phyloP scores from a whole-genome alignment of 2,113 vertebrate genomes.

The Lucifuga dentata region DNA sequence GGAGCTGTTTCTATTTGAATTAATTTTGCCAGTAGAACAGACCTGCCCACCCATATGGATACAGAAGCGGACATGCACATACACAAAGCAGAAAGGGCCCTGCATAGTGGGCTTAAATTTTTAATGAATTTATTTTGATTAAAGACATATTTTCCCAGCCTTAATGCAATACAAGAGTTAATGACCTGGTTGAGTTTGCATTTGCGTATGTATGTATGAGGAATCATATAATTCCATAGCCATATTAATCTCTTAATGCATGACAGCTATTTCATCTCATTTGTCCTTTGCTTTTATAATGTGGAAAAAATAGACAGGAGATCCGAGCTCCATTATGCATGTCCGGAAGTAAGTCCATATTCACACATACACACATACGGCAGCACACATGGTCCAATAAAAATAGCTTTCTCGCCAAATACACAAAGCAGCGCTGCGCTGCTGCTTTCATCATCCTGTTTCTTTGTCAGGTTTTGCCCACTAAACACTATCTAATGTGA shows the following conservation, averaged over 20 bases:
- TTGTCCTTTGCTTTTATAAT: not conserved
- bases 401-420: constrained; percentile 22
- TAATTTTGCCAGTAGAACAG: not conserved
- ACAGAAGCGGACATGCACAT: not conserved
- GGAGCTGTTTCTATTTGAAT: constrained; percentile 45
- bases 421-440: constrained; percentile 18
- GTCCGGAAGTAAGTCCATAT: not conserved
- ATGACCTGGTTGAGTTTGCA: not conserved
- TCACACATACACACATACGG: constrained; percentile 32
- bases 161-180: constrained; percentile 2
- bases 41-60: constrained; percentile 7
- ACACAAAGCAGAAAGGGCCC: constrained; percentile 7
- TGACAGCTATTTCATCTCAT: not conserved
- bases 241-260: constrained; percentile 15
- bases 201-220: not conserved
- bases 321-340: constrained; percentile 16
- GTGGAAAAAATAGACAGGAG: not conserved
- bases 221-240: constrained; percentile 12
- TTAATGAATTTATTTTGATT: constrained; percentile 11
- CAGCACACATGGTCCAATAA: constrained; percentile 15
- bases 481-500: constrained; percentile 65
- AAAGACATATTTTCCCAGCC: constrained; percentile 6
- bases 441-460: constrained; percentile 61
- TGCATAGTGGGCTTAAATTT: constrained; percentile 12
- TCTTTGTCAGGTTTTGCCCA: constrained; percentile 59